These are phyloP conservation scores for Scaptomyza parva DNA, from an alignment of 2,888 invertebrate species.

Conservation along the genomic window DNA sequence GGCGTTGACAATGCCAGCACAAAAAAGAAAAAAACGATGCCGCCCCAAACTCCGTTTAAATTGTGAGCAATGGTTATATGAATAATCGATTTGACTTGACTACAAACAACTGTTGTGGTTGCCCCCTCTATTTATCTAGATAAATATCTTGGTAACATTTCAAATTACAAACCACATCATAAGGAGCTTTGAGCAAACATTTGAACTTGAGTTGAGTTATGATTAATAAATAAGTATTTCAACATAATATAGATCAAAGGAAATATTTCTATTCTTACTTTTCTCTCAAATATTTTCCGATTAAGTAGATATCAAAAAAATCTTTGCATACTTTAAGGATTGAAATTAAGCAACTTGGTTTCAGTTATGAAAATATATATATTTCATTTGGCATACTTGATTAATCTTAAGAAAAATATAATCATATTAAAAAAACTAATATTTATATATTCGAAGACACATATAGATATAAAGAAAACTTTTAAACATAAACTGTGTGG, in stretches of 20 bases:
- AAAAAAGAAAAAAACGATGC: conserved; percentile 39
- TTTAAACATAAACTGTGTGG: conserved; percentile 14
- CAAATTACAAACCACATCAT: background rate
- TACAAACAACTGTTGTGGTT: conserved; percentile 40
- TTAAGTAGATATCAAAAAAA: background rate
- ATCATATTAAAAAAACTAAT: background rate
- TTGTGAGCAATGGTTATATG: conserved; percentile 42
- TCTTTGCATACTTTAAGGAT: conserved; percentile 2
- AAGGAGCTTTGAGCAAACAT: background rate
- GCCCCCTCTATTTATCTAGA: conserved; percentile 18
- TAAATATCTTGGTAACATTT: background rate
- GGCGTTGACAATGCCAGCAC: conserved; percentile 68
- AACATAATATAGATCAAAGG: background rate
- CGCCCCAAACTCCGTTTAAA: conserved; percentile 34
- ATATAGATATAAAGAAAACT: background rate
- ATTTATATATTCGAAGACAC: background rate
- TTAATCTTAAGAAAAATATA: background rate
- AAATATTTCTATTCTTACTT: background rate
- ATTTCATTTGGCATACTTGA: background rate
- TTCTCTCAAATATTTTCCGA: background rate
- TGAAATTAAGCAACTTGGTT: background rate
- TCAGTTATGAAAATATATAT: background rate
- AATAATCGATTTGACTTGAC: conserved; percentile 49
- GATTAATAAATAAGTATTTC: background rate
- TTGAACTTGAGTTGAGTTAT: background rate